Evolutionary conservation across 2,797 vertebrate species (phyloP).

Genomic region (Poecilia velifera): DNA sequence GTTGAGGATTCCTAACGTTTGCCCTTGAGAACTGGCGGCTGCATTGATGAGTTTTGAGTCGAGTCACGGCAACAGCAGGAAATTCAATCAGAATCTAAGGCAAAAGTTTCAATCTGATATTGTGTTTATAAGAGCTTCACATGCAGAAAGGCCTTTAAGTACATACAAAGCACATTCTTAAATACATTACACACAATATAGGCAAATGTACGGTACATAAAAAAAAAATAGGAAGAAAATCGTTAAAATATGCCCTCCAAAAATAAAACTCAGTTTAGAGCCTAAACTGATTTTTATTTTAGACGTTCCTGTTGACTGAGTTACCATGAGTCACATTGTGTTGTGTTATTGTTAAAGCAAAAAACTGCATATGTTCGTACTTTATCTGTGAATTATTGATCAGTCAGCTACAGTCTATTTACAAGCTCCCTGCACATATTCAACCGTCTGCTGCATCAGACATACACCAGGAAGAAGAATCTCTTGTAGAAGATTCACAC

Average conservation of each 20-base stretch:
- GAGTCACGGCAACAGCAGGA: neutral
- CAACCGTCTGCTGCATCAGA: neutral
- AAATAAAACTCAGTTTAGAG: slow-evolving; percentile 1
- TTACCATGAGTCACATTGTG: slow-evolving; percentile 23
- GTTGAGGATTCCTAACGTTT: slow-evolving; percentile 7
- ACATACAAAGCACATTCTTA: slow-evolving; percentile 22
- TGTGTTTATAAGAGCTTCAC: slow-evolving; percentile 24
- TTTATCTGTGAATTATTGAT: neutral
- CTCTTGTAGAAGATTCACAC: neutral
- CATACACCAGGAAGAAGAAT: neutral
- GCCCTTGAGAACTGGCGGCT: neutral
- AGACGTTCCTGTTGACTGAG: slow-evolving; percentile 5
- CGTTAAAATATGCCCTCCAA: neutral
- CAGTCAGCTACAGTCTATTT: neutral
- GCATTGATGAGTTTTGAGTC: neutral
- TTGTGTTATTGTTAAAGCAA: neutral
- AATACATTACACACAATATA: slow-evolving; percentile 21
- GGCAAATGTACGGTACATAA: neutral
- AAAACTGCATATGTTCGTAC: neutral
- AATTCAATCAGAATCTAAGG: slow-evolving; percentile 42
- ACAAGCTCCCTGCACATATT: slow-evolving; percentile 4
- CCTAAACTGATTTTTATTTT: neutral
- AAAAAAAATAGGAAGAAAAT: neutral
- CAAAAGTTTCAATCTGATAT: slow-evolving; percentile 24
- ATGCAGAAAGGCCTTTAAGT: slow-evolving; percentile 40